phyloP scores from a whole-genome alignment of 2,797 vertebrate genomes.

The Zenarchopterus dispar region DNA sequence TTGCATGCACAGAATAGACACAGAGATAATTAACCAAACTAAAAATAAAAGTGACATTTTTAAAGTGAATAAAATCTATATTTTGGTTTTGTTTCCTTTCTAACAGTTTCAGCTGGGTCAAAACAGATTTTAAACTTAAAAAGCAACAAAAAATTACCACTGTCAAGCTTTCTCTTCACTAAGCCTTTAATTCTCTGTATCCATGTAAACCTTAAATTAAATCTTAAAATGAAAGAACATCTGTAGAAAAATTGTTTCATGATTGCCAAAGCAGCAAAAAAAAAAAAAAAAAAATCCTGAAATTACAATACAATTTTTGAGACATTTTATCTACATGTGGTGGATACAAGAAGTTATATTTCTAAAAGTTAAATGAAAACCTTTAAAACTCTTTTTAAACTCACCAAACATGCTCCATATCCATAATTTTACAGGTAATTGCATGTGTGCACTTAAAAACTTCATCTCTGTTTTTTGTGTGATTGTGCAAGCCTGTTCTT shows the following conservation, averaged over 20 bases:
- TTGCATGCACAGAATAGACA: too few relatives aligned
- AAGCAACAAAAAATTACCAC: conserved; percentile 13
- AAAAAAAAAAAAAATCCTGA: too few relatives aligned
- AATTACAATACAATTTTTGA: conserved; percentile 33
- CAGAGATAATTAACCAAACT: too few relatives aligned
- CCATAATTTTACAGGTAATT: not conserved
- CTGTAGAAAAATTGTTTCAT: conserved; percentile 17
- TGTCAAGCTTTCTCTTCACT: conserved; percentile 1
- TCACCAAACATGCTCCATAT: not conserved
- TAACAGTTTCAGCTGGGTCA: too few relatives aligned
- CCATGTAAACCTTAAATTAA: conserved; percentile 39
- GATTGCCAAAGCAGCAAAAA: conserved; percentile 28
- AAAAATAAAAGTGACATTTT: too few relatives aligned
- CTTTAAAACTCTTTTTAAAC: not conserved
- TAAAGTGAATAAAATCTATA: too few relatives aligned
- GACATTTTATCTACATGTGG: conserved; percentile 8
- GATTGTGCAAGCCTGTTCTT: conserved; percentile 44
- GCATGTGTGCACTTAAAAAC: conserved; percentile 7
- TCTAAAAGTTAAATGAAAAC: not conserved
- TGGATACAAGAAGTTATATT: not conserved
- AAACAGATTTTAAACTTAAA: too few relatives aligned
- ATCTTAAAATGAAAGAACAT: conserved; percentile 53
- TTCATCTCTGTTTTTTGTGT: conserved; percentile 4
- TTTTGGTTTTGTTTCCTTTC: too few relatives aligned
- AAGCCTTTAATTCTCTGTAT: conserved; percentile 50